Conservation (phyloP, 2,113 vertebrate species). For the Phalacrocorax brasilianus region DNA sequence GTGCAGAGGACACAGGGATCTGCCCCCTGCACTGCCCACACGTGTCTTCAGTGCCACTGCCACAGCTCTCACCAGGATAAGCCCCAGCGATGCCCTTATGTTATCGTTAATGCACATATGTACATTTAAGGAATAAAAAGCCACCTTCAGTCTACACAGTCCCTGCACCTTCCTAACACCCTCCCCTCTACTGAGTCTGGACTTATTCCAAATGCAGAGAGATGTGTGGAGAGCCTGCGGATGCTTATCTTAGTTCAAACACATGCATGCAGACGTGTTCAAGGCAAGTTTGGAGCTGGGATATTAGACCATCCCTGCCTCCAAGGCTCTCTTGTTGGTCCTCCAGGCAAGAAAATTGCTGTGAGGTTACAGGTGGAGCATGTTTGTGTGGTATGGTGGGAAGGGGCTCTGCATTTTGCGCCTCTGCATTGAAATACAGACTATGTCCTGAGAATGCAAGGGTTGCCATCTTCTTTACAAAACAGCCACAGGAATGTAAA, state of each 20-base stretch:
- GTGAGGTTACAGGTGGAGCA: not conserved
- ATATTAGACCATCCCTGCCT: not conserved
- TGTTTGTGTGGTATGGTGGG: not conserved
- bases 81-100: fast-evolving
- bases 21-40: not conserved
- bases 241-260: not conserved
- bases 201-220: not conserved
- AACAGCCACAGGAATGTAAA: not conserved
- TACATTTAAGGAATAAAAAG: not conserved
- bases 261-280: fast-evolving
- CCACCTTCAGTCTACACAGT: not conserved
- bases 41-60: fast-evolving
- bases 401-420: not conserved
- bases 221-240: not conserved
- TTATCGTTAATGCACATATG: fast-evolving
- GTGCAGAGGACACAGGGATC: not conserved
- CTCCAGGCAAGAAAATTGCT: not conserved
- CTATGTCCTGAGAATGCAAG: not conserved
- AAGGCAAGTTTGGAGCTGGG: not conserved
- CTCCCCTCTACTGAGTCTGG: not conserved
- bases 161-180: not conserved
- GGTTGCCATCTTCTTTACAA: not conserved
- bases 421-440: not conserved
- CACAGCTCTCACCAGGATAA: fast-evolving
- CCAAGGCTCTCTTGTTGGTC: not conserved